Base-by-base conservation (phyloP, 2,888 invertebrate genomes). In the Scaptomyza flava region DNA sequence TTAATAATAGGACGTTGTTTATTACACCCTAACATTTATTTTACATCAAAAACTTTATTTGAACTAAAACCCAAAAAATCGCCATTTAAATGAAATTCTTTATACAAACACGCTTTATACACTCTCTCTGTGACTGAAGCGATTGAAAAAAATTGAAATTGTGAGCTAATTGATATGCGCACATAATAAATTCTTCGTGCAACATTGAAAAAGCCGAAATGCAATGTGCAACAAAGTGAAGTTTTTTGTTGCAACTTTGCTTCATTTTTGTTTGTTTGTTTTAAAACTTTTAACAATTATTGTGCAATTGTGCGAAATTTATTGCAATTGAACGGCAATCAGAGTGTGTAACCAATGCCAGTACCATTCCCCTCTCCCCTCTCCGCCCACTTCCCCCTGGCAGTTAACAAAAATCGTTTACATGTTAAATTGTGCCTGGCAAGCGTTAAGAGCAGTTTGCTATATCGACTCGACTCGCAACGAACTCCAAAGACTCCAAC, bases 291-390 rank as follows among this genome's bases (percentile, higher is more conserved):
- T 82, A 89, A 88, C 89, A 89, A 89, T 87, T 87, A 89, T 89
- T 84, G 87, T 89, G 87, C 89, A 87, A 87, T 88, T 89, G 89
- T 72, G 81, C 82, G 84, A 87, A 87, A 87, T 87, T 89, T 87
- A 87, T 87, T 86, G 87, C 87, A 80, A 87, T 87, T 84, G 89
- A 87, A 82, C 78, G 72, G 81, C 89, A 84, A 85, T 88, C 89
- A 88, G 87, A 79, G 63, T 67, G 86, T 67, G 86, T 70, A 68
- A 64, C 68, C 65, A 57, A 61, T 68, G 68, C 69, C 54, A 63
- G 54, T 43, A n/a, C 8, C 8, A 14, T 2, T 23, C 34, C 5
- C n/a, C n/a, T 1, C 3, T 5, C 23, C 6, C 9, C 20, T 17
- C 17, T 17, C 34, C 17, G n/a, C 27, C 8, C 17, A 1, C 8